phyloP scores from a whole-genome alignment of 2,113 vertebrate genomes.

The Anser cygnoides region DNA sequence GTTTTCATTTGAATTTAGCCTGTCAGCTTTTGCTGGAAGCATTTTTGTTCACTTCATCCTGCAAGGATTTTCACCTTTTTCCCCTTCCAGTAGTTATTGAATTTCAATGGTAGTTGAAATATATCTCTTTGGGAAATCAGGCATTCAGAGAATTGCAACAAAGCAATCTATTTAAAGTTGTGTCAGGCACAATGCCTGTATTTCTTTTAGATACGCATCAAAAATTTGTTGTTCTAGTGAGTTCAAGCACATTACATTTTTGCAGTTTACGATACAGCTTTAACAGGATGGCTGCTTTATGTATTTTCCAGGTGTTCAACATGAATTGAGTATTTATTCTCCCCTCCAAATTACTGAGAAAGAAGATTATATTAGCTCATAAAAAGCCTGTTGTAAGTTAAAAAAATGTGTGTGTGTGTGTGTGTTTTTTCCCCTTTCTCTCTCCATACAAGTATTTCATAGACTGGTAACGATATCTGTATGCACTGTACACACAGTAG shows the following conservation, averaged over 20 bases:
- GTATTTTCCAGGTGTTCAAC: neutral
- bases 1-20: neutral
- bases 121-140: neutral
- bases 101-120: neutral
- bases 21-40: neutral
- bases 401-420: too few species aligned
- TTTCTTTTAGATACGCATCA: neutral
- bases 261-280: neutral
- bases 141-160: neutral
- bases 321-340: neutral
- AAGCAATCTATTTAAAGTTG: neutral
- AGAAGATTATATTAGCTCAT: rapidly evolving
- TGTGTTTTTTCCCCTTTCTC: neutral
- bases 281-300: neutral
- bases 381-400: too few species aligned
- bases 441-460: too few species aligned
- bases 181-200: neutral
- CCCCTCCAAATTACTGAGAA: neutral
- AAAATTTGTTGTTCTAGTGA: neutral
- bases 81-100: neutral
- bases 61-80: neutral
- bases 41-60: neutral
- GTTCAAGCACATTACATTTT: neutral
- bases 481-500: too few species aligned
- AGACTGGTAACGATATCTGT: rapidly evolving